phyloP scores from a whole-genome alignment of 2,888 invertebrate species.

The Halictus quadricinctus region DNA sequence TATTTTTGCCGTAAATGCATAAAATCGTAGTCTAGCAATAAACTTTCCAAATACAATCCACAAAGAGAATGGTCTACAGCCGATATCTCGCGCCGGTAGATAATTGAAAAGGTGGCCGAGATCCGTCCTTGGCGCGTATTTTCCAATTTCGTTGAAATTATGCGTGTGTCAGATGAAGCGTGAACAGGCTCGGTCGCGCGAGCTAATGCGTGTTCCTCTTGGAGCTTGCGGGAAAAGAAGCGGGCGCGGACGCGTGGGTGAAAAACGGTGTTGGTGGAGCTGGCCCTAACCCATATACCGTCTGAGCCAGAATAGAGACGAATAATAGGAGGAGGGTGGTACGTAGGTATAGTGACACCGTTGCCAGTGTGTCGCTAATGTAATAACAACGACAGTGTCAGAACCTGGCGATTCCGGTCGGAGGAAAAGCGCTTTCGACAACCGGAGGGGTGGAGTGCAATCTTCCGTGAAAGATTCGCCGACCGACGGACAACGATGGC shows the following conservation, averaged over 20 bases:
- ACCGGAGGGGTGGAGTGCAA: not conserved
- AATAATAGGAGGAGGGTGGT: slow-evolving; percentile 56
- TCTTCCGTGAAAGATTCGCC: not conserved
- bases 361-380: slow-evolving; percentile 31
- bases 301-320: slow-evolving; percentile 76
- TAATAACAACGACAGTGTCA: slow-evolving; percentile 35
- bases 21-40: not conserved
- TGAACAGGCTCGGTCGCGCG: slow-evolving; percentile 21
- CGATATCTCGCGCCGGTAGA: not conserved
- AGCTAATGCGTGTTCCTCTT: slow-evolving; percentile 51
- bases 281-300: slow-evolving; percentile 81
- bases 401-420: not conserved
- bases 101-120: not conserved
- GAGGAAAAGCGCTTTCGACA: slow-evolving; percentile 9
- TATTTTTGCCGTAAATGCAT: not conserved
- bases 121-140: not conserved
- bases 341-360: slow-evolving; percentile 45
- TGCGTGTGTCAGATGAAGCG: not conserved
- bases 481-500: not conserved
- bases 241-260: slow-evolving; percentile 69
- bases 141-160: not conserved
- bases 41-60: not conserved
- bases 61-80: not conserved
- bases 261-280: slow-evolving; percentile 74
- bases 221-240: slow-evolving; percentile 51